Percentiles rank a stretch among this genome's conserved stretches.
Evolutionary conservation across 1,140 invertebrate genomes (phyloP).

Genomic region (Trachelipus rathkii): DNA sequence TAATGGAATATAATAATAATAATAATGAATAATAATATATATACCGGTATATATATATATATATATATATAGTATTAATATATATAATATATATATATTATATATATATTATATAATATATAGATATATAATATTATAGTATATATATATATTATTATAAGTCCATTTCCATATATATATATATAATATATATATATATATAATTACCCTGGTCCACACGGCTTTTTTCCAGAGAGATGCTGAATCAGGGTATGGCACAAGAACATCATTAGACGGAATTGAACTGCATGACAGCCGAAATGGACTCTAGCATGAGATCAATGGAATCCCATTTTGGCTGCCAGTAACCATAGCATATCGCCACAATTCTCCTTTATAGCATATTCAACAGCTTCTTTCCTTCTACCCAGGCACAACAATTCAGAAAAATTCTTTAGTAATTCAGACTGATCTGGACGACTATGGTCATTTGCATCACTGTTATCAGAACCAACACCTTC

Average conservation of each 20-base stretch:
- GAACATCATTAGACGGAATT: conserved; percentile 76
- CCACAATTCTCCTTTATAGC: conserved; percentile 85
- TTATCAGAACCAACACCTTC: not conserved
- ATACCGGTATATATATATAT: too few relatives aligned
- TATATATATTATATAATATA: too few relatives aligned
- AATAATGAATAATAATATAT: too few relatives aligned
- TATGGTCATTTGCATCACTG: not conserved
- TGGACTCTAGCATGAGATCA: conserved; percentile 80
- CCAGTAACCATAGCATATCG: conserved; percentile 88
- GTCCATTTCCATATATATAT: too few relatives aligned
- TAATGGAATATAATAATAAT: too few relatives aligned
- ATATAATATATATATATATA: too few relatives aligned
- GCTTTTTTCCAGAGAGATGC: conserved; percentile 76
- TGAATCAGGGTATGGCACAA: conserved; percentile 90
- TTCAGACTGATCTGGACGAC: conserved; percentile 1
- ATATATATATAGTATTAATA: too few relatives aligned
- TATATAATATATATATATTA: too few relatives aligned
- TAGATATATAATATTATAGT: too few relatives aligned
- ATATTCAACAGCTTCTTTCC: conserved; percentile 60
- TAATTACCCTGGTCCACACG: conserved; percentile 72
- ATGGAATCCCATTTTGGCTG: conserved; percentile 81
- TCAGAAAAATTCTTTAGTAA: conserved; percentile 34
- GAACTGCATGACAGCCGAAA: conserved; percentile 84
- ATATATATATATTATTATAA: too few relatives aligned
- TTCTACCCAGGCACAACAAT: conserved; percentile 44